Evolutionary conservation across 2,888 invertebrate species (phyloP).

Genomic region (Thereva unica): DNA sequence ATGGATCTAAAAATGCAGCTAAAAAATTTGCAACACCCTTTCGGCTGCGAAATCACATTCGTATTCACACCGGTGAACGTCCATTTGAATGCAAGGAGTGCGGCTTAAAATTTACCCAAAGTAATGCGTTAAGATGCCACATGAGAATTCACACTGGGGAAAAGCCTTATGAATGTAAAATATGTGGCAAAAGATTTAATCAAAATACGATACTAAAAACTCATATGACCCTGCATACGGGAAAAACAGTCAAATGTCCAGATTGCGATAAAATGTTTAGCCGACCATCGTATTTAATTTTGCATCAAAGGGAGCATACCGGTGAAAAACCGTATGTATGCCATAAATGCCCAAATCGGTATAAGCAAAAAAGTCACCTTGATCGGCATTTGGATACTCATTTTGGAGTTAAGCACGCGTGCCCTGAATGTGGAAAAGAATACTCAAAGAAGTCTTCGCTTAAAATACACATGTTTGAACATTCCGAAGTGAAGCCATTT

Average conservation of each 20-base stretch:
- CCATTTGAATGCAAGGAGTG: conserved; percentile 51
- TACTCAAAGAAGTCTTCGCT: conserved; percentile 40
- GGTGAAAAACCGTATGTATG: conserved; percentile 51
- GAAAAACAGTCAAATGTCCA: conserved; percentile 50
- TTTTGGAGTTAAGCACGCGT: conserved; percentile 45
- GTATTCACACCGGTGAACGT: conserved; percentile 50
- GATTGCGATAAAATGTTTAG: conserved; percentile 53
- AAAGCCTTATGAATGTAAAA: conserved; percentile 50
- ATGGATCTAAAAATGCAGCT: too few species aligned
- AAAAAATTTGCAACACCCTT: conserved; percentile 51
- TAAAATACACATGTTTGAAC: conserved; percentile 44
- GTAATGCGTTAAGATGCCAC: conserved; percentile 50
- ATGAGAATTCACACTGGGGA: conserved; percentile 52
- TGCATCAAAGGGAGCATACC: conserved; percentile 50
- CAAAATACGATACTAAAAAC: conserved; percentile 52
- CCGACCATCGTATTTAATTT: conserved; percentile 50
- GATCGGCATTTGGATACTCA: conserved; percentile 52
- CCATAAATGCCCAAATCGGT: conserved; percentile 49
- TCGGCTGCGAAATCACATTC: conserved; percentile 49
- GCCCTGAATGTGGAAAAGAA: conserved; percentile 36
- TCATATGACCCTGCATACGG: conserved; percentile 52
- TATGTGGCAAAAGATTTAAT: conserved; percentile 51
- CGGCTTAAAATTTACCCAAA: conserved; percentile 49
- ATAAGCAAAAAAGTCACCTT: conserved; percentile 51
- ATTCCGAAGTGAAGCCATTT: conserved; percentile 42